Evolutionary conservation across 2,113 vertebrate genomes (phyloP), one percentile per base, ranked within the genome.

Genomic region (Phaethornis superciliosus): DNA sequence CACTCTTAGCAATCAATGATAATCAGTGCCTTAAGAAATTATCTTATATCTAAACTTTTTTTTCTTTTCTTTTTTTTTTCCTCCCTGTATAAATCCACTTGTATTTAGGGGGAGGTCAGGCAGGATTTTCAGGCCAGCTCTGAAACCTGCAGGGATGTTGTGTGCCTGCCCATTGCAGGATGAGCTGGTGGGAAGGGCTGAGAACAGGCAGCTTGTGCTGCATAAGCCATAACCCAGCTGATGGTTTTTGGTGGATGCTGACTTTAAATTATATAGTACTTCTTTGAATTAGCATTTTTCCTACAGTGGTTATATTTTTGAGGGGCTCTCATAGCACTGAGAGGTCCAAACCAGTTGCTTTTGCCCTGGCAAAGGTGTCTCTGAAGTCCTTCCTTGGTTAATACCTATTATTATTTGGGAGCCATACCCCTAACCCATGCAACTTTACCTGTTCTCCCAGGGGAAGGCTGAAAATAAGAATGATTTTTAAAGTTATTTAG

Each of bases 71-170:
- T 52, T 52, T 52, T 51, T 51, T 26, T 23, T 13, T 21, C 16
- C 16, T 23, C 51, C 51, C 52, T 54, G 26, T 33, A n/a, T 37
- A 54, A 54, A 46, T 46, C 14, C 13, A 11, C 15, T 22, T 27
- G 6, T 28, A 23, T 33, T 75, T 78, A 60, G 18, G 55, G 5
- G 28, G 40, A 40, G 8, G 7, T 44, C 44, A 44, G 16, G 12
- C 6, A 54, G 64, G 64, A 37, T 68, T 58, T 58, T 72, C 37
- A 88, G 46, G 30, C 23, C 15, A 28, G 30, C 3, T 64, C 42
- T 58, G 10, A 23, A 44, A 27, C 9, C 2, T 0, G 7, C 12
- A 4, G 0, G 1, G 44, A 8, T n/a, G 20, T 9, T 2, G 0
- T 54, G 60, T 51, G 8, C 26, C 12, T 63, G 11, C 24, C 46